Conservation (phyloP, 1,140 invertebrate genomes). For the Bicyclus anynana region DNA sequence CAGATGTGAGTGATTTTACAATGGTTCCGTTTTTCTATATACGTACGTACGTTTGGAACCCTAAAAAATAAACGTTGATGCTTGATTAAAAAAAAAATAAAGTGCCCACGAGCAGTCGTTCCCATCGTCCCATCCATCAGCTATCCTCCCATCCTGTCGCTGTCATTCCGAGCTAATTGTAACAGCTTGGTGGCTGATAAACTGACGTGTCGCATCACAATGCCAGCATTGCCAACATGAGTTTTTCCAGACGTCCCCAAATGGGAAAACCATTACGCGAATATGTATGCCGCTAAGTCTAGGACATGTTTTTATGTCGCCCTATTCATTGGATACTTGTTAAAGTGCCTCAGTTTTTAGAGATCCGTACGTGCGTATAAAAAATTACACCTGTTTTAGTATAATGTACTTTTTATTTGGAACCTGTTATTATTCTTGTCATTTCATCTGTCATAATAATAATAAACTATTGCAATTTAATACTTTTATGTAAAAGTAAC, state of each 20-base stretch:
- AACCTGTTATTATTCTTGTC: no score
- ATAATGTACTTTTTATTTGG: no score
- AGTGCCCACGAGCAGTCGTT: no score
- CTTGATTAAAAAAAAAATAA: no score
- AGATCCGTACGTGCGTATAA: neutral
- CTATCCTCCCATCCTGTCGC: neutral
- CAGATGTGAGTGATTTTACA: no score
- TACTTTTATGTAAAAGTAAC: no score
- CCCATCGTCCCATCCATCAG: no score
- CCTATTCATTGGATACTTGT: slow-evolving; percentile 8
- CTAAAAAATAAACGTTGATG: no score
- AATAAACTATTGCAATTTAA: no score
- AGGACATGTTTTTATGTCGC: neutral
- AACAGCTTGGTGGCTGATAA: neutral
- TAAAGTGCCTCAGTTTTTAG: slow-evolving; percentile 1
- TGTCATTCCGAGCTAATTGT: neutral
- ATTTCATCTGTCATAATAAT: no score
- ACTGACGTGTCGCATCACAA: slow-evolving; percentile 16
- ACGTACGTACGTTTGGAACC: no score
- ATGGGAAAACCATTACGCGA: slow-evolving; percentile 14
- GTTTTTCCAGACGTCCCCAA: slow-evolving; percentile 17
- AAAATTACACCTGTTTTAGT: neutral
- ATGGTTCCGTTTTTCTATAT: no score
- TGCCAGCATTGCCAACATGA: slow-evolving; percentile 5
- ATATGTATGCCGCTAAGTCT: slow-evolving; percentile 6